Evolutionary conservation across 2,113 vertebrate species (phyloP), one percentile per base, ranked within the genome.

Genomic region (Tupaia chinensis): DNA sequence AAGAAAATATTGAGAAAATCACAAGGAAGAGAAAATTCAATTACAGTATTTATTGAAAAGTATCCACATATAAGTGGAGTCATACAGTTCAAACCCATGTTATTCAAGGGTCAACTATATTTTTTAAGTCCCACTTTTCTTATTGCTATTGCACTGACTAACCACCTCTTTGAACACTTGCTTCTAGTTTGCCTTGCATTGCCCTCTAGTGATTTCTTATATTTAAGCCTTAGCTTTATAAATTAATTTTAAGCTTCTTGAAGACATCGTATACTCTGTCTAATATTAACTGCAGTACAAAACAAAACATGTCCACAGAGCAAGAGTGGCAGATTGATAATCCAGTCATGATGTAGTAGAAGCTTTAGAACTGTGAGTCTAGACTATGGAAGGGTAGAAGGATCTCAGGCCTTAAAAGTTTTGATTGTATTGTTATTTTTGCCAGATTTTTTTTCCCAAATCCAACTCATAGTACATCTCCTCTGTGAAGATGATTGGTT

Each of bases 161-260:
- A 73, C 58, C 72, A 84, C 27, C 32, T 73, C 66, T 53, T 94
- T 16, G 73, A 73, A 22, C 58, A 83, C 19, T 88, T 83, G 58
- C n/a, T 94, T 94, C 72, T 92, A n/a, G 20, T 88, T 34, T 94
- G 84, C 83, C 65, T 96, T 92, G 13, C 93, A 89, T 92, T 84
- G 84, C 72, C 88, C 66, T 89, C 84, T 84, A 94, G 84, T 94
- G 66, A 94, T 83, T 84, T 92, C 63, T 94, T 91, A 19, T 87
- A 94, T 83, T 79, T 94, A 60, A 58, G 20, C 32, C 72, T 70
- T 89, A 44, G 56, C 44, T 88, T 13, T 82, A 58, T 65, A 66
- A 88, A 65, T 73, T 5, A 72, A 83, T 65, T 72, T 8, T 91
- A 94, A 77, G 20, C 22, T 88, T 73, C 58, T 83, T 78, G 61